Evolutionary conservation across 2,888 invertebrate species (phyloP).

Genomic region (Apoda limacodes): DNA sequence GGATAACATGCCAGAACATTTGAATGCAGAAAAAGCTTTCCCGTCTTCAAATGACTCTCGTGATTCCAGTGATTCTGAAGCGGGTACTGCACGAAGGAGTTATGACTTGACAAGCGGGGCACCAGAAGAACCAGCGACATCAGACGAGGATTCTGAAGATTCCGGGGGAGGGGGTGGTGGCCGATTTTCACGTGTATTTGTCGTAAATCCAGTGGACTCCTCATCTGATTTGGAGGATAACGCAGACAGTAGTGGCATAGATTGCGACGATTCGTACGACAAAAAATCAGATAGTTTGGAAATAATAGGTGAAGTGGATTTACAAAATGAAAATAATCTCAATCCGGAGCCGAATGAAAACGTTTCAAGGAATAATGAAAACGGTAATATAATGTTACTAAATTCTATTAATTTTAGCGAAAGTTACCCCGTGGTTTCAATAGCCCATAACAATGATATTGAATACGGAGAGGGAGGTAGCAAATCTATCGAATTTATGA

Average conservation of each 20-base stretch:
- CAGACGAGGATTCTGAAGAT: slow-evolving; percentile 61
- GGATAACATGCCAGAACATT: slow-evolving; percentile 54
- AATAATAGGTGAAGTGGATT: slow-evolving; percentile 39
- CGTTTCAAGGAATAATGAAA: slow-evolving; percentile 29
- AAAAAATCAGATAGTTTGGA: slow-evolving; percentile 57
- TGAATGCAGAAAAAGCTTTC: slow-evolving; percentile 67
- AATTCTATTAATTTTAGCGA: slow-evolving; percentile 50
- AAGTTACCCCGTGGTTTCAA: slow-evolving; percentile 40
- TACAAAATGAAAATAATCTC: slow-evolving; percentile 34
- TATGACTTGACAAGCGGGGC: slow-evolving; percentile 58
- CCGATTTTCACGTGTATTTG: slow-evolving; percentile 74
- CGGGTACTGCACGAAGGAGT: slow-evolving; percentile 49
- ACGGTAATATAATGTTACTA: slow-evolving; percentile 40
- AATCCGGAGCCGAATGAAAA: slow-evolving; percentile 31
- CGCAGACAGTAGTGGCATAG: slow-evolving; percentile 69
- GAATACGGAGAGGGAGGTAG: slow-evolving; percentile 28
- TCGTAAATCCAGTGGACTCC: slow-evolving; percentile 74
- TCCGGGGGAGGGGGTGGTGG: slow-evolving; percentile 69
- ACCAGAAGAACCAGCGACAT: slow-evolving; percentile 58
- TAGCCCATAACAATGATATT: slow-evolving; percentile 27
- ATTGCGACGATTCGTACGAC: slow-evolving; percentile 74
- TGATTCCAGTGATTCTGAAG: slow-evolving; percentile 54
- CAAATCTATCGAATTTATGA: slow-evolving; percentile 36
- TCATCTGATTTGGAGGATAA: slow-evolving; percentile 72
- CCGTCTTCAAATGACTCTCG: slow-evolving; percentile 65